Evolutionary conservation across 2,113 vertebrate genomes (phyloP).

Genomic region (Chaetura pelagica): DNA sequence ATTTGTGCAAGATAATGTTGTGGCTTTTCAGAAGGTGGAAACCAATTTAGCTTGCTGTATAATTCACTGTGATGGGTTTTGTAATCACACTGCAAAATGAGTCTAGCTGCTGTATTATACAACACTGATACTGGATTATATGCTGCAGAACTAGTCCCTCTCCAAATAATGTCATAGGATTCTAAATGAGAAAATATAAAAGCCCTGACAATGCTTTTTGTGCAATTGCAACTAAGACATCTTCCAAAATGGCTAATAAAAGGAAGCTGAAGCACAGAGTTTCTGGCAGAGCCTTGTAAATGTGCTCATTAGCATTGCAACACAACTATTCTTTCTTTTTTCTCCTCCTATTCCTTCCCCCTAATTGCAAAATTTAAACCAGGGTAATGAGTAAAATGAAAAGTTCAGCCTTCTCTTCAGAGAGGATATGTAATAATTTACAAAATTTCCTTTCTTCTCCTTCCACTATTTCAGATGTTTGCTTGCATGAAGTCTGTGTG

Average conservation of each 20-base stretch:
- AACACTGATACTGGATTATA: constrained; percentile 36
- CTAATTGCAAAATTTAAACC: neutral
- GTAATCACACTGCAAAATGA: constrained; percentile 65
- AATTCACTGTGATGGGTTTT: constrained; percentile 70
- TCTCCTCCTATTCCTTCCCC: neutral
- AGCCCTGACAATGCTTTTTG: constrained; percentile 48
- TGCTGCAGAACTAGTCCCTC: neutral
- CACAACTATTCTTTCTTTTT: neutral
- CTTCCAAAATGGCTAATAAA: constrained; percentile 47
- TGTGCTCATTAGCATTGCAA: constrained; percentile 29
- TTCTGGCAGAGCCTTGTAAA: constrained; percentile 21
- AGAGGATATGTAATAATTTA: neutral
- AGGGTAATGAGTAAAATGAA: neutral
- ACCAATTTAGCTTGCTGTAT: constrained; percentile 64
- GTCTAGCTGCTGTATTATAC: constrained; percentile 51
- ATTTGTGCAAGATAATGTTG: constrained; percentile 64
- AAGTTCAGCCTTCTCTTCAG: neutral
- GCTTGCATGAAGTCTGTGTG: neutral
- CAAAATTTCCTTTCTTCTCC: neutral
- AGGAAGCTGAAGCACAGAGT: neutral
- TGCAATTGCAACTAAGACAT: constrained; percentile 57
- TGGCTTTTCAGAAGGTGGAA: constrained; percentile 48
- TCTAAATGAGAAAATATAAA: constrained; percentile 61
- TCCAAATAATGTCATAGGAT: constrained; percentile 41
- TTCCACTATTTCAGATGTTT: neutral